phyloP scores from a whole-genome alignment of 1,140 invertebrate species.

The Hestina assimilis region DNA sequence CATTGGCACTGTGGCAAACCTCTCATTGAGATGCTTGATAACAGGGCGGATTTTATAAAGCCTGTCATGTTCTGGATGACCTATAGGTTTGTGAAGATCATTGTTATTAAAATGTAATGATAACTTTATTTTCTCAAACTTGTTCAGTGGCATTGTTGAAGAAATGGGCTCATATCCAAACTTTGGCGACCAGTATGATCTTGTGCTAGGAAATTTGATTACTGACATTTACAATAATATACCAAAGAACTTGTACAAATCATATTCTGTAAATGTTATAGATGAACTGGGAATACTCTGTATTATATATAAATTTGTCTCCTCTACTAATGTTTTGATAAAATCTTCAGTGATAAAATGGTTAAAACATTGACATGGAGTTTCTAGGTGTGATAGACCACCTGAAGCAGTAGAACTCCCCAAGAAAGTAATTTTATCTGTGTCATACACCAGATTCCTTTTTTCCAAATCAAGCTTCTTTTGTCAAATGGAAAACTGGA shows the following conservation, averaged over 20 bases:
- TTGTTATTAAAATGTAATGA: slow-evolving; percentile 47
- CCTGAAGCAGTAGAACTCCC: slow-evolving; percentile 34
- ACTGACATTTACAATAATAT: slow-evolving; percentile 31
- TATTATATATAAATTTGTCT: slow-evolving; percentile 44
- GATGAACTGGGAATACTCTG: slow-evolving; percentile 34
- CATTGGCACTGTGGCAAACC: slow-evolving; percentile 50
- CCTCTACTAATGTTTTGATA: slow-evolving; percentile 37
- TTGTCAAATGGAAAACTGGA: slow-evolving; percentile 32
- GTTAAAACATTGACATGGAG: slow-evolving; percentile 47
- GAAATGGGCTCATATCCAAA: slow-evolving; percentile 46
- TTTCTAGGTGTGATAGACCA: slow-evolving; percentile 36
- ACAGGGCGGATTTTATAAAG: slow-evolving; percentile 55
- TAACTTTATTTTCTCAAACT: slow-evolving; percentile 49
- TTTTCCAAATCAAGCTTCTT: slow-evolving; percentile 42
- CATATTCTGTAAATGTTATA: slow-evolving; percentile 18
- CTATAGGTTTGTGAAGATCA: slow-evolving; percentile 40
- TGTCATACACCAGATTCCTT: slow-evolving; percentile 41
- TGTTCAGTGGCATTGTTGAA: slow-evolving; percentile 49
- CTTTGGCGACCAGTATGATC: slow-evolving; percentile 17
- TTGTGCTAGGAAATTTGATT: slow-evolving; percentile 26
- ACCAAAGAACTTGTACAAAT: slow-evolving; percentile 30
- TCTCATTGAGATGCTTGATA: slow-evolving; percentile 51
- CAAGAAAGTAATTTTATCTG: slow-evolving; percentile 43
- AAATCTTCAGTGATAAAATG: slow-evolving; percentile 45
- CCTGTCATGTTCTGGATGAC: slow-evolving; percentile 50